A percentile compares a stretch with the other conserved stretches of the same genome.
These are phyloP conservation scores for Aurelia aurita complex sp. Pacific DNA, from an alignment of 30 jellyfish, hydroid and myxozoan species.

Conservation along the genomic window DNA sequence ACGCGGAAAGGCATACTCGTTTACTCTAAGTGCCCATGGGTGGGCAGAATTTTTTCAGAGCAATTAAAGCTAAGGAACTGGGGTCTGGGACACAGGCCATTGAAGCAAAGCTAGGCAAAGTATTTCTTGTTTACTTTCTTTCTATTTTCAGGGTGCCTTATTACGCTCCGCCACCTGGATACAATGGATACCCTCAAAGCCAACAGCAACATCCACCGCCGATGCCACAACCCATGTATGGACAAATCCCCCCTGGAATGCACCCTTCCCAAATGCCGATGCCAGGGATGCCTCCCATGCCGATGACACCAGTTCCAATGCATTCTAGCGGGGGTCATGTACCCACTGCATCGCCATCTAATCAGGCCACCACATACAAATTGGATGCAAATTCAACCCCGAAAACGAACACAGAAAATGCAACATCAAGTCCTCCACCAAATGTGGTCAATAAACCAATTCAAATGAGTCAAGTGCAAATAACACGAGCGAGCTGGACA, in stretches of 20 bases:
- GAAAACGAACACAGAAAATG: not conserved
- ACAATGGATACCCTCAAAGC: conserved; percentile 15
- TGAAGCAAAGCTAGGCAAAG: no score
- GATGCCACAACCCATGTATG: conserved; percentile 41
- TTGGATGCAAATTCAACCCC: not conserved
- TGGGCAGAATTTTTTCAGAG: no score
- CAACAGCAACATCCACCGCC: conserved; percentile 42
- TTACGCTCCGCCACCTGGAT: conserved; percentile 66
- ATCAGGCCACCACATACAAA: not conserved
- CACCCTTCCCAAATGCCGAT: conserved; percentile 52
- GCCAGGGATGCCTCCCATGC: conserved; percentile 55
- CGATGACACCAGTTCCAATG: conserved; percentile 3
- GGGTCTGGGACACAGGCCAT: no score
- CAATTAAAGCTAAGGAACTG: no score
- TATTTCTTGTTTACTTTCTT: not conserved
- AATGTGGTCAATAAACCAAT: not conserved
- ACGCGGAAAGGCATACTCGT: no score
- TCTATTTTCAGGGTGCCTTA: conserved; percentile 47
- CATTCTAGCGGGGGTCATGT: no score
- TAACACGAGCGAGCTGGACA: conserved; percentile 60
- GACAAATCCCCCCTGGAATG: conserved; percentile 49
- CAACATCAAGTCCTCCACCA: not conserved
- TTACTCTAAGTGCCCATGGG: no score
- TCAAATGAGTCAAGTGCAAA: conserved; percentile 4
- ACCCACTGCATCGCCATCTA: no score